phyloP scores from a whole-genome alignment of 2,888 invertebrate species.

The Coleophora deauratella region DNA sequence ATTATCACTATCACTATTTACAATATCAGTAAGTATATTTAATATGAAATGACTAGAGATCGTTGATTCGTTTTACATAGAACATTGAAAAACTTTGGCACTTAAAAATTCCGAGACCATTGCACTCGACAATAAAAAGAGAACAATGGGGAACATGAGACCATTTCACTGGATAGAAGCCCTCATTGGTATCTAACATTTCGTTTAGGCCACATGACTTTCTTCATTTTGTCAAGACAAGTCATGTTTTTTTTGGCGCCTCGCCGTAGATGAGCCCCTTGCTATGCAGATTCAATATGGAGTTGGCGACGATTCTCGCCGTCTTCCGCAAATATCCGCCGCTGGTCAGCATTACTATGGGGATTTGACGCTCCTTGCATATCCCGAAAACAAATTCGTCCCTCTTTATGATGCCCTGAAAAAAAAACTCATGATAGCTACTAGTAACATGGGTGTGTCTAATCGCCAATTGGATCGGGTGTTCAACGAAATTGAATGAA shows the following conservation, averaged over 20 bases:
- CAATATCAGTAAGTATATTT: neutral
- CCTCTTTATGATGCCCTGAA: constrained; percentile 86
- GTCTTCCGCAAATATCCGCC: constrained; percentile 88
- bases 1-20: constrained; percentile 1
- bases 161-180: constrained; percentile 12
- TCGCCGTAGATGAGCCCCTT: constrained; percentile 71
- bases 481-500: too few relatives aligned
- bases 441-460: too few relatives aligned
- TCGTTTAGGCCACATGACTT: neutral
- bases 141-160: too few relatives aligned
- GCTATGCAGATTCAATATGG: constrained; percentile 83
- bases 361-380: constrained; percentile 77
- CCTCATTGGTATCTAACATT: too few relatives aligned
- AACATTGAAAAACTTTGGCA: constrained; percentile 17
- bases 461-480: too few relatives aligned
- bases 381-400: constrained; percentile 88
- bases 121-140: too few relatives aligned
- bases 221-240: too few relatives aligned
- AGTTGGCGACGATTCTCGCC: constrained; percentile 87
- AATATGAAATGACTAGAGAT: constrained; percentile 15
- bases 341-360: constrained; percentile 90
- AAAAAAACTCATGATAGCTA: constrained; percentile 16
- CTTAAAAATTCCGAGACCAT: constrained; percentile 19
- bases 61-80: neutral
- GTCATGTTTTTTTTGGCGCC: too few relatives aligned